Evolutionary conservation across 2,797 vertebrate species (phyloP), one percentile per base, ranked within the genome.

Genomic region (Gastrophryne carolinensis): DNA sequence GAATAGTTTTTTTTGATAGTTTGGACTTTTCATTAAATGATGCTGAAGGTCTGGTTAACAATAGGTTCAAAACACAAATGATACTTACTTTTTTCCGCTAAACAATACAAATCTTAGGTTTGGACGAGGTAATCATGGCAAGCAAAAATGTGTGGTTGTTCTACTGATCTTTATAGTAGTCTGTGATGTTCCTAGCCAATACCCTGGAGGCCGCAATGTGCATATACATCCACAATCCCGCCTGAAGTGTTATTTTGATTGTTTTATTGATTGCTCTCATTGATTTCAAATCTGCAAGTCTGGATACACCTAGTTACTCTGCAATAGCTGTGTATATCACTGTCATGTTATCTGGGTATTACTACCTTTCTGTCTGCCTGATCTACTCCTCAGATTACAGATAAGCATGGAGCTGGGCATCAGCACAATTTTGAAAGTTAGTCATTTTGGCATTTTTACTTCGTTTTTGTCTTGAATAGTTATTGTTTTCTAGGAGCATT

Each of bases 211-310:
- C 5, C 8, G 26, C 58, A 44, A 7, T 5, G 15, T 41, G 60
- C 37, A 29, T 27, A 63, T 26, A 27, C 10, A 19, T 6, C 37
- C 4, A 17, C 12, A 3, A n/a, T 13, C 17, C 26, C 19, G 61
- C 26, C 61, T 7, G 26, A 15, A 30, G n/a, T 2, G 9, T 24
- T 39, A 29, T 21, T n/a, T 29, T 12, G 15, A 44, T 47, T 12
- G 26, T 27, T 49, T 29, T 39, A 30, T 44, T 64, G 61, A 64
- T 64, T 44, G 37, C 6, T 17, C 30, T 30, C n/a, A 64, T 47
- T 64, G 61, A 64, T 64, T 64, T 64, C 17, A 29, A 30, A 44
- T 44, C 41, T 44, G 41, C 41, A 63, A 19, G 21, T 64, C 23
- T 64, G n/a, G 30, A 47, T 49, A 26, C 29, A 41, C 23, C 39